Base-by-base conservation (phyloP, 2,888 invertebrate species). In the Macrophya annulata region DNA sequence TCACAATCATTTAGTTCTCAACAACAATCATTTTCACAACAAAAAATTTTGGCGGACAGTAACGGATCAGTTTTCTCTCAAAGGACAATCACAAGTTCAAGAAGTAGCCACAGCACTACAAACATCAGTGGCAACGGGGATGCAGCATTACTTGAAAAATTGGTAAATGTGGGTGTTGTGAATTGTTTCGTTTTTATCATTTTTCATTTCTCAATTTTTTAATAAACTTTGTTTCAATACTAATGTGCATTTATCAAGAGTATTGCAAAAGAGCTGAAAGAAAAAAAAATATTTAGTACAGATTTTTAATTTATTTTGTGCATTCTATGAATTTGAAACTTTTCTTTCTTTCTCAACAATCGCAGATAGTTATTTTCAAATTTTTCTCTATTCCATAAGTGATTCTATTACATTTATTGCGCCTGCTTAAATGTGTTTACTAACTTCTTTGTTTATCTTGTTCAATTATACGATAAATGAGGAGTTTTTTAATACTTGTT, bases 131-230 rank as follows among this genome's bases (percentile, higher is more conserved):
- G 90, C 65, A 90, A 86, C 55, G 91, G 90, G 21, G 92, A 93
- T 87, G 87, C 93, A 10, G 86, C 89, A 40, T 85, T 91, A 81
- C 87, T 93, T 84, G 93, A 93, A 82, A 93, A 93, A 91, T 84
- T 93, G 92, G 93, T 93, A 92, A 91, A 92, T 88, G 90, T 91
- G 89, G 88, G 90, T 92, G 90, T 90, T 68, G 76, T 91, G 89
- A 86, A 72, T 68, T 85, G 84, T 84, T n/a, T 84, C 25, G 6
- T 71, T 82, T 15, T 85, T 55, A 59, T 79, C 51, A 40, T 59
- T 40, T 21, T 15, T 21, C n/a, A 31, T 31, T 79, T 59, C 37
- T 79, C 9, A 55, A 0, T 79, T 37, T 40, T 40, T 4, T 31
- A 4, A 45, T 17, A 21, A 65, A 31, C 45, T 82, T 15, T 21